Base-by-base conservation (phyloP, 2,113 vertebrate genomes). In the Pitta sordida region DNA sequence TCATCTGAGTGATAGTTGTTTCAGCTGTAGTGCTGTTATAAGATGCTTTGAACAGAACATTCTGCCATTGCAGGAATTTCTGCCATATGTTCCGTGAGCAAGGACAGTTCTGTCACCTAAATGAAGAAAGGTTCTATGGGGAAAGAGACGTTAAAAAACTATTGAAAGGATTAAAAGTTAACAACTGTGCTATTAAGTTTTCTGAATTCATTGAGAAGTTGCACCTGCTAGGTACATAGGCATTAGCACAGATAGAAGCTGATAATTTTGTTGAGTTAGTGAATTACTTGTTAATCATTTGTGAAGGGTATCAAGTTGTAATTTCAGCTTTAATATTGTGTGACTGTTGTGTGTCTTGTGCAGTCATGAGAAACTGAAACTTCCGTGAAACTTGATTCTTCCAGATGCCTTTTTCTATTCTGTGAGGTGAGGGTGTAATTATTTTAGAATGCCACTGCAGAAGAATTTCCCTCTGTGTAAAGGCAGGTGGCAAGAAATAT, bases 91-190 rank as follows among this genome's bases (percentile, higher is more conserved):
- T n/a, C 44, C 11, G 2, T 6, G 4, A 30, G 15, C 49, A 60
- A 30, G 19, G 34, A 13, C 37, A 39, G 11, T 27, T 83, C 37
- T 32, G 3, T 58, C 93, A 83, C 26, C 51, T 53, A 16, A 36
- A 27, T 13, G 63, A 67, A 41, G 63, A 43, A 74, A 67, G 16
- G 18, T 46, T 88, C 46, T 92, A 90, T 29, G 43, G 9, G 62
- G 59, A 52, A 44, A 37, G 29, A 67, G 46, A 15, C 1, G 12
- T 90, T 75, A 8, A 63, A 48, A 87, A 91, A 32, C 34, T 74
- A 18, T 73, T 41, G 70, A 32, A 81, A 62, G 71, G 79, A 94
- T 95, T 94, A 64, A 39, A 69, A 91, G 64, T 83, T 64, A 95
- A 62, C 34, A 58, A 49, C 86, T 39, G 27, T n/a, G 26, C 52